A percentile compares a stretch with the other conserved stretches of the same genome.
These are phyloP conservation scores for Arion vulgaris DNA, from an alignment of 1,140 invertebrate genomes.

Conservation along the genomic window DNA sequence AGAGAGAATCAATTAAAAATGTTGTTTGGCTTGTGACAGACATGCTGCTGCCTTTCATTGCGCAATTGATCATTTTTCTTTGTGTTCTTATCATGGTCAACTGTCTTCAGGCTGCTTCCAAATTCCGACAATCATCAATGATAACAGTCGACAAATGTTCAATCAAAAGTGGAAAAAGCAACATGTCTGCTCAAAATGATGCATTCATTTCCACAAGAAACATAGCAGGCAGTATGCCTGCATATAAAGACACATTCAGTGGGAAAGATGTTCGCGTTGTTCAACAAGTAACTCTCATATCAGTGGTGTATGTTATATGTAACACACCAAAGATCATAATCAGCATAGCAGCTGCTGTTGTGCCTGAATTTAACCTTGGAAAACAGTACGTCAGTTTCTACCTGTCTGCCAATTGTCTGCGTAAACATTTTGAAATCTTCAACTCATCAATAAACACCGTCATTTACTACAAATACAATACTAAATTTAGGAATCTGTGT, in stretches of 20 bases:
- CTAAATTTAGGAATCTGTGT: slow-evolving; percentile 4
- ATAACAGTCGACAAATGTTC: not conserved
- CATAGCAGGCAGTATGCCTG: not conserved
- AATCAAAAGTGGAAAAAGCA: not conserved
- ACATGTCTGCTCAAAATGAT: not conserved
- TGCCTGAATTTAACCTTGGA: not conserved
- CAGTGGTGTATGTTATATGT: not conserved
- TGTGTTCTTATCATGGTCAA: not conserved
- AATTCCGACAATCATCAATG: not conserved
- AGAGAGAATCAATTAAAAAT: not conserved
- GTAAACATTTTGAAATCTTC: not conserved
- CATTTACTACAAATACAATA: slow-evolving; percentile 4
- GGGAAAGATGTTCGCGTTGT: not conserved
- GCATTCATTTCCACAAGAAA: not conserved
- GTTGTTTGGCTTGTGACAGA: not conserved
- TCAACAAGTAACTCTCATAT: not conserved
- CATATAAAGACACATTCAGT: not conserved
- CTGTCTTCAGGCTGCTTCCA: not conserved
- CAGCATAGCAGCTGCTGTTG: not conserved
- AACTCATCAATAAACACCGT: not conserved
- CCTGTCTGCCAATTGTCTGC: not conserved
- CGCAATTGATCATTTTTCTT: not conserved
- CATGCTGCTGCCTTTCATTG: not conserved
- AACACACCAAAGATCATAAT: not conserved
- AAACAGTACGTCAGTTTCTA: not conserved